phyloP scores from a whole-genome alignment of 1,140 invertebrate species.

The Trinorchestia longiramus region DNA sequence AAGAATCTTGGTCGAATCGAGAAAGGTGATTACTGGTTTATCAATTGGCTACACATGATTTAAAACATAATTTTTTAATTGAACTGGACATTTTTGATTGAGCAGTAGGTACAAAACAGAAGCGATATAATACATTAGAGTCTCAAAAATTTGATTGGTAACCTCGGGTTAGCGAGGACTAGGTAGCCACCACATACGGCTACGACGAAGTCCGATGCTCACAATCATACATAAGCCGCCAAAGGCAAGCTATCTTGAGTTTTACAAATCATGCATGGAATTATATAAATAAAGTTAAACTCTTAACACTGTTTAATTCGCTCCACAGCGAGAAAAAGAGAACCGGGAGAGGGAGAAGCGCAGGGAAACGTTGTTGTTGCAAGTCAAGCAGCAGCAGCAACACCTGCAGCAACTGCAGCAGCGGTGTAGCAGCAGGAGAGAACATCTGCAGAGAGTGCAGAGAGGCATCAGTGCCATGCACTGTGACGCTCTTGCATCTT shows the following conservation, averaged over 20 bases:
- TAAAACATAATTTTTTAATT: neutral
- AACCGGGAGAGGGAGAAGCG: neutral
- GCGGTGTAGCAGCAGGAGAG: constrained; percentile 14
- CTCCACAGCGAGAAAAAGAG: neutral
- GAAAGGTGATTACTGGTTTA: neutral
- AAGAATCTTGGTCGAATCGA: neutral
- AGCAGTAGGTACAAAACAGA: too few species aligned
- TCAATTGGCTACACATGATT: too few species aligned
- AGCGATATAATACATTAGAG: too few species aligned
- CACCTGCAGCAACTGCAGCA: constrained; percentile 22
- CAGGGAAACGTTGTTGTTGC: neutral
- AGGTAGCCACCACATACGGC: too few species aligned
- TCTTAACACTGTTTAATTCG: neutral
- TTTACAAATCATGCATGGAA: too few species aligned
- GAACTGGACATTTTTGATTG: too few species aligned
- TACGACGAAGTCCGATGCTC: too few species aligned
- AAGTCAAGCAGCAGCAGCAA: neutral
- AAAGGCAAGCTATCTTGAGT: too few species aligned
- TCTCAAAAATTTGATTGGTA: too few species aligned
- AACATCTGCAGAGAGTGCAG: neutral
- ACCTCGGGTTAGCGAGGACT: too few species aligned
- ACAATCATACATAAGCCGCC: too few species aligned
- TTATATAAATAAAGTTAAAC: neutral
- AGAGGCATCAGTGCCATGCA: neutral
- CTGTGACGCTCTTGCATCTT: neutral